Evolutionary conservation across 1,140 invertebrate species (phyloP), one percentile per base, ranked within the genome.

Genomic region (Centruroides vittatus): DNA sequence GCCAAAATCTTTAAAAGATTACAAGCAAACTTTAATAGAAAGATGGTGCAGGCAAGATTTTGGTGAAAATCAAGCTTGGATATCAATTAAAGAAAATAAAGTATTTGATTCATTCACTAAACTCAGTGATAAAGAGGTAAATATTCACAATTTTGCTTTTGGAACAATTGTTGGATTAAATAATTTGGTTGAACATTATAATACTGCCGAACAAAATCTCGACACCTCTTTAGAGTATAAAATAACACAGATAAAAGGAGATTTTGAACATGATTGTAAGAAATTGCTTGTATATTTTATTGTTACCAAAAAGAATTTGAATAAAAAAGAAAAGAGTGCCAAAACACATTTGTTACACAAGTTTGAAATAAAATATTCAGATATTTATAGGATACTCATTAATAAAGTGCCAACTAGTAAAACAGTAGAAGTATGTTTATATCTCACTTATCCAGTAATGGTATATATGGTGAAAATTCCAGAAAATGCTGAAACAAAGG

Each of bases 231-330:
- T 41, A 41, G 35, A 55, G 0, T 59, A 50, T 57, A 60, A 63
- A 59, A 61, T 64, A 41, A 61, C 55, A 10, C 59, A 64, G 51
- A 36, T 57, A 3, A 58, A 59, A 13, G 49, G 58, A 7, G 6
- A 52, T 8, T 58, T 64, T 35, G 35, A 58, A 47, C 59, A 64
- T 51, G 62, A 64, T 52, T 58, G 47, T 41, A 50, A 58, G 6
- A 53, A 51, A 51, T 9, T 64, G 10, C 12, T 13, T 0, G 5
- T 64, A 9, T 58, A 58, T 47, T 64, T 64, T 64, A 51, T 64
- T 35, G 62, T 64, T 12, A 57, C 55, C 3, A 50, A 64, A 58
- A n/a, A n/a, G 6, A 49, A 55, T 46, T 6, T 35, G 12, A 5
- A 35, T n/a, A 9, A 58, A n/a, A 61, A 55, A 49, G 56, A 58